phyloP scores from a whole-genome alignment of 1,140 invertebrate genomes.

The Lordiphosa mommai region DNA sequence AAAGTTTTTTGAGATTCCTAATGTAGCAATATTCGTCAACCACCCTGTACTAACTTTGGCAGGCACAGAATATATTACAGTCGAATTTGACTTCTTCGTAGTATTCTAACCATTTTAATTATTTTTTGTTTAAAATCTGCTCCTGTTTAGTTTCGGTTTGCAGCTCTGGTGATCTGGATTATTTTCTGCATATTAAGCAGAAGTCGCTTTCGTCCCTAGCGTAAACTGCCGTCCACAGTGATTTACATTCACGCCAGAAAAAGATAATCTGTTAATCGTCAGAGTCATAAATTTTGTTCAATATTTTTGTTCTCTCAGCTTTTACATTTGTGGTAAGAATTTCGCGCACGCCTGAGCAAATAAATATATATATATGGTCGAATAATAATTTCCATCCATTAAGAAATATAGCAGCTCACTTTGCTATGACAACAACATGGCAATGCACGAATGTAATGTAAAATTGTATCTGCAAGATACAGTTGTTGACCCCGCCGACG shows the following conservation, averaged over 20 bases:
- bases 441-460: constrained; percentile 18
- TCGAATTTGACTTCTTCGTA: no score
- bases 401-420: constrained; percentile 14
- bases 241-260: constrained; percentile 63
- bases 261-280: constrained; percentile 72
- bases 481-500: constrained; percentile 50
- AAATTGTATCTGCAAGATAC: constrained; percentile 39
- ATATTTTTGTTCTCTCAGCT: constrained; percentile 12
- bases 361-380: constrained; percentile 26
- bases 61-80: no score
- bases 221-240: no score
- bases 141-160: no score
- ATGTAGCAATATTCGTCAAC: no score
- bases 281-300: constrained; percentile 43
- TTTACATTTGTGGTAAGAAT: constrained; percentile 34
- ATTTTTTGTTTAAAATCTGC: no score
- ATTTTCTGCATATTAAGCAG: no score
- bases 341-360: constrained; percentile 32
- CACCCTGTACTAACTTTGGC: no score
- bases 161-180: no score
- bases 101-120: no score
- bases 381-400: constrained; percentile 2
- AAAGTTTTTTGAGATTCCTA: no score
- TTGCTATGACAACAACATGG: constrained; percentile 40
- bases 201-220: no score